A percentile compares a stretch with the other conserved stretches of the same genome.
Evolutionary conservation across 2,888 invertebrate genomes (phyloP).

Genomic region (Athalia circularis): DNA sequence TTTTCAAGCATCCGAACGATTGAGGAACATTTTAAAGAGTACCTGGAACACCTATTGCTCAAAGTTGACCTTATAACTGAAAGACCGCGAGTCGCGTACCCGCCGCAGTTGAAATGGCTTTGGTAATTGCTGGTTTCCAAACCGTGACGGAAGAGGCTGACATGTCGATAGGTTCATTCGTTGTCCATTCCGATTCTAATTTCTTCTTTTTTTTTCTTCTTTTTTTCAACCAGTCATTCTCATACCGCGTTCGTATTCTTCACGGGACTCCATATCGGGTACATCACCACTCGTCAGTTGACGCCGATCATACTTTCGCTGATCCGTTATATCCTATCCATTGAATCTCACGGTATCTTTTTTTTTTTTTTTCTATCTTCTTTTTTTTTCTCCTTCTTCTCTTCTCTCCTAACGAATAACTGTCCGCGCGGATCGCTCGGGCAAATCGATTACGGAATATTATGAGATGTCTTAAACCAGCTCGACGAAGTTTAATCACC

Average conservation of each 20-base stretch:
- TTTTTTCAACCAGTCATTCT: background rate
- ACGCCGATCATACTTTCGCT: constrained; percentile 5
- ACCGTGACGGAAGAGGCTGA: constrained; percentile 54
- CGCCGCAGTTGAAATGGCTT: background rate
- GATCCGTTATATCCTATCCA: too few species aligned
- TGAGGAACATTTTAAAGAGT: background rate
- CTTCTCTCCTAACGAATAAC: too few species aligned
- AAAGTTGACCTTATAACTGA: background rate
- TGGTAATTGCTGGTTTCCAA: constrained; percentile 36
- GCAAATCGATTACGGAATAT: too few species aligned
- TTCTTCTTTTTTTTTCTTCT: background rate
- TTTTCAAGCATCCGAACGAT: too few species aligned
- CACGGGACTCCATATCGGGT: background rate
- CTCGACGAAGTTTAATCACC: too few species aligned
- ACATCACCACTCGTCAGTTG: constrained; percentile 33
- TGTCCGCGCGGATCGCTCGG: too few species aligned
- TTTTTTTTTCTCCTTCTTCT: too few species aligned
- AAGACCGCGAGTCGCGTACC: background rate
- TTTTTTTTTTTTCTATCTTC: too few species aligned
- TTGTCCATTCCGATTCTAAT: constrained; percentile 10
- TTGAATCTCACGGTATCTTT: too few species aligned
- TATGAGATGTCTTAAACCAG: too few species aligned
- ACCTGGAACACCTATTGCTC: constrained; percentile 2
- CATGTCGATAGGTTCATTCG: constrained; percentile 58
- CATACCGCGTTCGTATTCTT: background rate